These are phyloP conservation scores for Paramuricea clavata DNA, from an alignment of 92 coral and sea anemone species.

Conservation along the genomic window DNA sequence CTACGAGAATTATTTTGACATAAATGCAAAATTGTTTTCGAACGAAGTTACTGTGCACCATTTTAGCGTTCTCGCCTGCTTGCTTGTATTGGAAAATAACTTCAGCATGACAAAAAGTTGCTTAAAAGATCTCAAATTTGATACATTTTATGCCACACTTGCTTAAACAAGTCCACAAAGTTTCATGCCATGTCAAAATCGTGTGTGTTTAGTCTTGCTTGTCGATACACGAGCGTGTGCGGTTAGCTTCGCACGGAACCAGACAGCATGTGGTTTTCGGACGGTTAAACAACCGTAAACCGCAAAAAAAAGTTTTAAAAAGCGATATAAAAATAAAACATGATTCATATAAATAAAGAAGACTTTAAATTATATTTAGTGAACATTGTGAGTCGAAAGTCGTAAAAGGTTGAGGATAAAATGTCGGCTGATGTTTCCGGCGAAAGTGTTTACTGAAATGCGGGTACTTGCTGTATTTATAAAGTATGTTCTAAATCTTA, in stretches of 20 bases:
- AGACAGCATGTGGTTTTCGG: background rate
- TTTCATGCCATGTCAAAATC: no score
- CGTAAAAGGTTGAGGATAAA: no score
- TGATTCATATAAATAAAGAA: no score
- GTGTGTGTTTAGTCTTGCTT: background rate
- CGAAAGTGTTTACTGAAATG: no score
- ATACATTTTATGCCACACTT: background rate
- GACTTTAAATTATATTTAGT: no score
- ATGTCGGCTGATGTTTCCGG: no score
- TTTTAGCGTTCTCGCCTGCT: background rate
- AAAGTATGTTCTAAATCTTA: no score
- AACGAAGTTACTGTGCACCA: conserved; percentile 20
- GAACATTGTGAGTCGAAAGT: no score
- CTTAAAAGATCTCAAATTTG: background rate
- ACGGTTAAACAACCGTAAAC: background rate
- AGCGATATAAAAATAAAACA: background rate
- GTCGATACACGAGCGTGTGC: background rate
- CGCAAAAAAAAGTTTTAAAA: background rate
- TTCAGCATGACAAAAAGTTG: background rate
- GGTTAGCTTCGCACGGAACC: background rate
- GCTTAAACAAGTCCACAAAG: no score
- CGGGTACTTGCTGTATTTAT: no score
- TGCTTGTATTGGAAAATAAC: background rate
- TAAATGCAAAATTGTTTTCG: conserved; percentile 28
- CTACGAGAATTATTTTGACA: background rate